A percentile compares a stretch with the other conserved stretches of the same genome.
These are phyloP conservation scores for Maniola jurtina DNA, from an alignment of 1,140 invertebrate species.

Conservation along the genomic window DNA sequence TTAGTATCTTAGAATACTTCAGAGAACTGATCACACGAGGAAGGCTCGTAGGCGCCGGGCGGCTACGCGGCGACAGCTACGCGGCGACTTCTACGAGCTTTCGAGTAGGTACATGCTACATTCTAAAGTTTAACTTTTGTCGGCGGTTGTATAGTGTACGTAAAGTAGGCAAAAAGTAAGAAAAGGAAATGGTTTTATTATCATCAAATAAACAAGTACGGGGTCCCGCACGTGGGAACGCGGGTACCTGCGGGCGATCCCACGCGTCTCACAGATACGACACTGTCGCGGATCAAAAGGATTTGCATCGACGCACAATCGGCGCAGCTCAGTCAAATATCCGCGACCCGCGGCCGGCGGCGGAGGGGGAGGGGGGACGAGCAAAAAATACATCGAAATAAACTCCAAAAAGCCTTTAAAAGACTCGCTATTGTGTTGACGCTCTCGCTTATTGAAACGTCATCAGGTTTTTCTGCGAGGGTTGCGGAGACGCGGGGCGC, in stretches of 20 bases:
- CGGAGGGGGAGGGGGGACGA: slow-evolving; percentile 25
- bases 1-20: too few species aligned
- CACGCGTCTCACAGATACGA: too few species aligned
- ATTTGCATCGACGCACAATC: slow-evolving; percentile 36
- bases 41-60: too few species aligned
- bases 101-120: too few species aligned
- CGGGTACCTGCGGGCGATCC: slow-evolving; percentile 30
- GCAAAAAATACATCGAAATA: slow-evolving; percentile 37
- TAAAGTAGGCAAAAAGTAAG: too few species aligned
- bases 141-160: too few species aligned
- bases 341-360: slow-evolving; percentile 14
- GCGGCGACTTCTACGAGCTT: too few species aligned
- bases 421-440: slow-evolving; percentile 21
- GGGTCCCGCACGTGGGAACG: slow-evolving; percentile 18
- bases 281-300: slow-evolving; percentile 39
- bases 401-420: slow-evolving; percentile 30
- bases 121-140: too few species aligned
- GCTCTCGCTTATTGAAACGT: slow-evolving; percentile 55
- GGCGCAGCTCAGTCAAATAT: slow-evolving; percentile 38
- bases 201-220: not conserved
- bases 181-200: too few species aligned
- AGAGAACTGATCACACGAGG: too few species aligned
- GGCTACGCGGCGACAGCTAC: too few species aligned
- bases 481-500: slow-evolving; percentile 31
- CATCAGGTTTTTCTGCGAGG: slow-evolving; percentile 51